Evolutionary conservation across 1,140 invertebrate species (phyloP), one percentile per base, ranked within the genome.

Genomic region (Luehdorfia chinensis): DNA sequence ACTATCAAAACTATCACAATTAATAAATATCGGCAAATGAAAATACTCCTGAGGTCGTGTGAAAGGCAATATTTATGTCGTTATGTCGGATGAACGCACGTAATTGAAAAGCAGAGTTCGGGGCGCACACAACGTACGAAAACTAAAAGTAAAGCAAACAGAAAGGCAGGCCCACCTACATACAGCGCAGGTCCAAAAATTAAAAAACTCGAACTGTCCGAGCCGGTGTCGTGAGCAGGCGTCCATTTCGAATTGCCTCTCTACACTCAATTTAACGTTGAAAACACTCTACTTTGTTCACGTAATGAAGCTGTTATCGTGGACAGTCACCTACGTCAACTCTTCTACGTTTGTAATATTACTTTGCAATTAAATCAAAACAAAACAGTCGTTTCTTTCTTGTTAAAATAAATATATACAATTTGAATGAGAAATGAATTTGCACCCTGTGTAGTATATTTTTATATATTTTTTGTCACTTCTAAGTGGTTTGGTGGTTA

Each of bases 181-280:
- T 47, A 16, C 34, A 37, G 28, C 43, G 31, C 33, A 9, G 52
- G 55, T 50, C 59, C 62, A 68, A 72, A 72, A 72, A 69, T 73
- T 69, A 69, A 73, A 72, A 73, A 66, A 59, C 55, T 55, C 57
- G 46, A 37, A 33, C 58, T 56, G 58, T 55, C 56, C 55, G 60
- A 34, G 43, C 47, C 55, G 45, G 50, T 66, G 71, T 75, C 71
- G 63, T 52, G 51, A 55, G 28, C 71, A 75, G 68, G 47, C 55
- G 59, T 37, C 53, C 59, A 56, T 63, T 60, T 66, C 59, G 54
- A 67, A 84, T 81, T 84, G 75, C 77, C 77, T 78, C 75, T 77
- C 75, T 72, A 67, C 80, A 78, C 73, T 75, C 80, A 80, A 84
- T 84, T 84, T 75, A 78, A 81, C 76, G 67, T 74, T 61, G 61